Evolutionary conservation across 2,888 invertebrate genomes (phyloP).

Genomic region (Athripsodes cinereus): DNA sequence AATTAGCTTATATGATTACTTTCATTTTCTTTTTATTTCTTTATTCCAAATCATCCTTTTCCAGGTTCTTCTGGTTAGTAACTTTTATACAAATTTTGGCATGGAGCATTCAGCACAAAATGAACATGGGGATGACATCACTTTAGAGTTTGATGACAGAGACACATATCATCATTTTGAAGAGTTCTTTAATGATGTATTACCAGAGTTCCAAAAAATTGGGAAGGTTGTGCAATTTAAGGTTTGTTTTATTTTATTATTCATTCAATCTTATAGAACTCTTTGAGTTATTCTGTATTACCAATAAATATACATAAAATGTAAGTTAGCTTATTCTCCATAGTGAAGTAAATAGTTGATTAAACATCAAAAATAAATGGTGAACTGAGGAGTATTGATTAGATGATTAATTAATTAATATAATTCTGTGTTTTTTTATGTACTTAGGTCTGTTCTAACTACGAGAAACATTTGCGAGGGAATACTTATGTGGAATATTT

Average conservation of each 20-base stretch:
- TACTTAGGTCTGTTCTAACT: conserved; percentile 66
- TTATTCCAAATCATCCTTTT: too few species aligned
- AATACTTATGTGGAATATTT: conserved; percentile 84
- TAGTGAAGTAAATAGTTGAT: too few species aligned
- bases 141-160: conserved; percentile 75
- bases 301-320: too few species aligned
- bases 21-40: too few species aligned
- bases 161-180: conserved; percentile 76
- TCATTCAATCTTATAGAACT: too few species aligned
- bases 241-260: conserved; percentile 41
- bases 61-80: conserved; percentile 60
- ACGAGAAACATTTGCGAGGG: conserved; percentile 79
- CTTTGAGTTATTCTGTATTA: too few species aligned
- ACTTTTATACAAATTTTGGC: conserved; percentile 81
- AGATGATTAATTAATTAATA: too few species aligned
- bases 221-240: conserved; percentile 62
- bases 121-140: conserved; percentile 76
- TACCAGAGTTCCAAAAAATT: conserved; percentile 73
- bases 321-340: too few species aligned
- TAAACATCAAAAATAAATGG: too few species aligned
- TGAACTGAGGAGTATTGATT: too few species aligned
- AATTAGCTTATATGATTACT: too few species aligned
- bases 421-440: conserved; percentile 10
- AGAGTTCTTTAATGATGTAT: conserved; percentile 80
- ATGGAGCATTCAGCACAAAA: conserved; percentile 64